These are phyloP conservation scores for Augochlora pura DNA, from an alignment of 1,140 invertebrate genomes.

Conservation along the genomic window DNA sequence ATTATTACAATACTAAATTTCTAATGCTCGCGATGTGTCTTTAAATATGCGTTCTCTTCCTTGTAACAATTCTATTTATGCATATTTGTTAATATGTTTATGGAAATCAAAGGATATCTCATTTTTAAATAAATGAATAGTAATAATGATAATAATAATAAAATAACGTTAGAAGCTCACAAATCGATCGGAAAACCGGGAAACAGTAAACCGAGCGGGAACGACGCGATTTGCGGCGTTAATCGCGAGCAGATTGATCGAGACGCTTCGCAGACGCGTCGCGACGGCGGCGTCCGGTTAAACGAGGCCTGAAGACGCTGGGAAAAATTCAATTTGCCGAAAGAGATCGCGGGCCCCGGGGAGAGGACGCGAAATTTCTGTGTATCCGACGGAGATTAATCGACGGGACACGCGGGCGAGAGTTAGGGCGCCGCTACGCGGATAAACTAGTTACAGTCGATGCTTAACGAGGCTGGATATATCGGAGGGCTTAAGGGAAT, in stretches of 20 bases:
- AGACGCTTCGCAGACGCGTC: not conserved
- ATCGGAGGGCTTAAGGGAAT: not conserved
- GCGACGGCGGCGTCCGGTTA: not conserved
- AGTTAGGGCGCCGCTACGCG: not conserved
- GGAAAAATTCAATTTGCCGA: constrained; percentile 12
- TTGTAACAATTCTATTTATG: too few relatives aligned
- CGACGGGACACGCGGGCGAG: not conserved
- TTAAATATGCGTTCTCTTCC: too few relatives aligned
- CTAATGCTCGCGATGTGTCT: too few relatives aligned
- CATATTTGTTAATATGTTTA: too few relatives aligned
- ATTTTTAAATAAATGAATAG: too few relatives aligned
- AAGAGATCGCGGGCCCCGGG: not conserved
- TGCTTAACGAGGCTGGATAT: constrained; percentile 24
- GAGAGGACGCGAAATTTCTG: not conserved
- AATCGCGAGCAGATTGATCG: not conserved
- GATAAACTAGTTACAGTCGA: constrained; percentile 22
- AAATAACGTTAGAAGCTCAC: too few relatives aligned
- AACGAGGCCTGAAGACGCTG: not conserved
- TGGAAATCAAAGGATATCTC: too few relatives aligned
- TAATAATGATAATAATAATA: too few relatives aligned
- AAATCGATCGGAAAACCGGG: not conserved
- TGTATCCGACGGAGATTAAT: constrained; percentile 14
- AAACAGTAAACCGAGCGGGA: not conserved
- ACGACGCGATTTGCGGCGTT: not conserved
- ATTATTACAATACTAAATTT: too few relatives aligned